These are phyloP conservation scores for Homalodisca vitripennis DNA, from an alignment of 1,140 invertebrate species.

Conservation along the genomic window DNA sequence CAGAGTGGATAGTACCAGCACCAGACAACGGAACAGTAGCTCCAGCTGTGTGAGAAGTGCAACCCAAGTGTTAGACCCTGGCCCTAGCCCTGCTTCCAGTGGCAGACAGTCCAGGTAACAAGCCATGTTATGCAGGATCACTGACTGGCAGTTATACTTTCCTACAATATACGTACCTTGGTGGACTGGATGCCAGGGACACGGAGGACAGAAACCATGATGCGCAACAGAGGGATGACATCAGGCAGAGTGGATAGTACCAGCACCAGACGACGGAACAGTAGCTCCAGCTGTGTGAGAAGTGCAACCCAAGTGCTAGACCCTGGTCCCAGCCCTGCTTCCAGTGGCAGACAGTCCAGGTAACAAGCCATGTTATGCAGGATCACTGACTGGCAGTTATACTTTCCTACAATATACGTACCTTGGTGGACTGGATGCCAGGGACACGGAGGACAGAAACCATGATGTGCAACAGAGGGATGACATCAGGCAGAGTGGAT, in stretches of 20 bases:
- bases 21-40: slow-evolving; percentile 75
- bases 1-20: slow-evolving; percentile 69
- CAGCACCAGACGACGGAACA: slow-evolving; percentile 79
- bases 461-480: slow-evolving; percentile 83
- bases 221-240: slow-evolving; percentile 74
- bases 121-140: slow-evolving; percentile 85
- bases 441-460: slow-evolving; percentile 82
- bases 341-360: slow-evolving; percentile 86
- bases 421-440: slow-evolving; percentile 73
- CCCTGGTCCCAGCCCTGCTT: slow-evolving; percentile 68
- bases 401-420: too few relatives aligned
- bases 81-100: slow-evolving; percentile 73
- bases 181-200: slow-evolving; percentile 77
- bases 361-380: slow-evolving; percentile 90
- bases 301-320: slow-evolving; percentile 73
- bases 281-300: slow-evolving; percentile 78
- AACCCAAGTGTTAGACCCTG: slow-evolving; percentile 68
- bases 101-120: slow-evolving; percentile 91
- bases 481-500: slow-evolving; percentile 69
- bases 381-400: slow-evolving; percentile 65
- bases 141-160: slow-evolving; percentile 69
- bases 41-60: slow-evolving; percentile 82
- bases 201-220: slow-evolving; percentile 83
- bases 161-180: too few relatives aligned
- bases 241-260: slow-evolving; percentile 71